These are phyloP conservation scores for Lymantria dispar DNA, from an alignment of 2,888 invertebrate species.

Conservation along the genomic window DNA sequence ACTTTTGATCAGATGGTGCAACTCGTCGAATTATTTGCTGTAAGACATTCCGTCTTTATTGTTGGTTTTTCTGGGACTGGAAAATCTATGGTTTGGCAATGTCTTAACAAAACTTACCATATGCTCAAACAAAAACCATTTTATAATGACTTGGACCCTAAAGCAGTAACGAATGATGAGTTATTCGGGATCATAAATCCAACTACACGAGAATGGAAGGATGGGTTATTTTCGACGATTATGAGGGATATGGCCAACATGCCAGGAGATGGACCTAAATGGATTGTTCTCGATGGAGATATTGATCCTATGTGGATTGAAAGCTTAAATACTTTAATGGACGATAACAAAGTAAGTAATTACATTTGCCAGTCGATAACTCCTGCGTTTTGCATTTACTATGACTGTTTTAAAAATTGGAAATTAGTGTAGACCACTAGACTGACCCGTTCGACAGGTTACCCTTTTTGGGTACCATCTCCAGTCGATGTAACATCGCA, in stretches of 20 bases:
- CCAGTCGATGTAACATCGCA: no score
- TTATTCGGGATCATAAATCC: conserved; percentile 97
- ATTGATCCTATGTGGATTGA: conserved; percentile 99
- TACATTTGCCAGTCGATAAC: no score
- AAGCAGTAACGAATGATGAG: conserved; percentile 97
- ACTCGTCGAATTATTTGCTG: conserved; percentile 95
- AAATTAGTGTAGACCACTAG: no score
- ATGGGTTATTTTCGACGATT: conserved; percentile 94
- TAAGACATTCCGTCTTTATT: conserved; percentile 96
- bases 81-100: conserved; percentile 96
- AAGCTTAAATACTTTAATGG: conserved; percentile 97
- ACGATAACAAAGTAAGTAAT: conserved; percentile 92
- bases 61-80: conserved; percentile 94
- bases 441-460: no score
- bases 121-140: conserved; percentile 92
- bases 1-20: conserved; percentile 88
- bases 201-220: conserved; percentile 95
- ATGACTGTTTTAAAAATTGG: no score
- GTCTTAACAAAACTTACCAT: conserved; percentile 90
- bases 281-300: conserved; percentile 98
- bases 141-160: conserved; percentile 96
- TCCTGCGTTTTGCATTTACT: no score
- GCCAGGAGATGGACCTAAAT: conserved; percentile 92
- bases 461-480: no score
- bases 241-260: conserved; percentile 97